Conservation (phyloP, 2,797 vertebrate species). For the Gallinago stenura region DNA sequence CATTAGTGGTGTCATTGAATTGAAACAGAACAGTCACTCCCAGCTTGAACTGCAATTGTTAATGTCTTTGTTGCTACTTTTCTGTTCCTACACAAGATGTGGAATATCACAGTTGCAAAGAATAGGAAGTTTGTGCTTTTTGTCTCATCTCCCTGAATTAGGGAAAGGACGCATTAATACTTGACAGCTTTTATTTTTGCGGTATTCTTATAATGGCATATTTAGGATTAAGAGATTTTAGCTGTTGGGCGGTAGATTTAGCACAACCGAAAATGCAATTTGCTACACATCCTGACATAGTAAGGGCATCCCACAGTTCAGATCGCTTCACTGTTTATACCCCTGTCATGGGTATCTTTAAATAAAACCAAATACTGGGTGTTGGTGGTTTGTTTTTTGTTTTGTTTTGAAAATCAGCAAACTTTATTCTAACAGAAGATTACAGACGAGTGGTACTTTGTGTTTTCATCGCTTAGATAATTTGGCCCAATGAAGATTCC, state of each 20-base stretch:
- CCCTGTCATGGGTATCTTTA: neutral
- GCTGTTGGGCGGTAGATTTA: neutral
- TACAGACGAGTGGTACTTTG: neutral
- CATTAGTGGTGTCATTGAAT: slow-evolving; percentile 98
- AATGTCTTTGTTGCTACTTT: slow-evolving; percentile 89
- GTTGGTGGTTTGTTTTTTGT: neutral
- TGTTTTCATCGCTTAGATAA: neutral
- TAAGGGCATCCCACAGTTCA: neutral
- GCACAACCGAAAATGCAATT: neutral
- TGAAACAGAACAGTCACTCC: slow-evolving; percentile 93
- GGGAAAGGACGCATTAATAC: slow-evolving; percentile 35
- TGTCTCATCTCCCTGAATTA: slow-evolving; percentile 38
- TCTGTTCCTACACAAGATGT: slow-evolving; percentile 73
- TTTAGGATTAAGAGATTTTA: slow-evolving; percentile 1
- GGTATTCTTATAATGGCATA: slow-evolving; percentile 15
- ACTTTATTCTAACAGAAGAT: neutral
- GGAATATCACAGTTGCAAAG: slow-evolving; percentile 62
- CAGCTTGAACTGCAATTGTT: slow-evolving; percentile 86
- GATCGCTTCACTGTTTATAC: neutral
- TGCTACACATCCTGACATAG: neutral
- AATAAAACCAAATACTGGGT: neutral
- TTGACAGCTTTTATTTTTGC: slow-evolving; percentile 46
- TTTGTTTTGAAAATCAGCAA: too few species aligned
- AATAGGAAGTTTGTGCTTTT: slow-evolving; percentile 71
- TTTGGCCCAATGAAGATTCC: neutral